Percentiles rank a stretch among this genome's conserved stretches.
These are phyloP conservation scores for Stomatorhinus walkeri DNA, from an alignment of 2,797 vertebrate species.

Conservation along the genomic window DNA sequence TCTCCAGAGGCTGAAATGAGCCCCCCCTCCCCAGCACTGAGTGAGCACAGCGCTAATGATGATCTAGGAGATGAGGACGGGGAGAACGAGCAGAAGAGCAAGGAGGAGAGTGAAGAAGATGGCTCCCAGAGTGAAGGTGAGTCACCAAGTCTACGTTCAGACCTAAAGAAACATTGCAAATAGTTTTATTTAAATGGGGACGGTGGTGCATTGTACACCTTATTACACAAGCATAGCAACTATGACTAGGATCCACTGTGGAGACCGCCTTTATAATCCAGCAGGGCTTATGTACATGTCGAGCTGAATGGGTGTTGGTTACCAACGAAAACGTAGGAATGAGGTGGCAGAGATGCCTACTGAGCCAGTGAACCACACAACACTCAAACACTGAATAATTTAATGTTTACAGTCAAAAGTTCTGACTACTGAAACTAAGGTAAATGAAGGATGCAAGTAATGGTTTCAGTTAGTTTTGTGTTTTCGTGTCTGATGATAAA, in stretches of 20 bases:
- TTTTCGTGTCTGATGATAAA: not conserved
- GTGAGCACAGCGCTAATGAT: not conserved
- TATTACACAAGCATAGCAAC: not conserved
- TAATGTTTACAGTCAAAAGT: not conserved
- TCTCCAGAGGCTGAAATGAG: not conserved
- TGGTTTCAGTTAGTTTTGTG: not conserved
- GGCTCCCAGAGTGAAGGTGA: constrained; percentile 40
- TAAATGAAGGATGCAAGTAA: not conserved
- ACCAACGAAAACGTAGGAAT: not conserved
- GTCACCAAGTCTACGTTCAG: not conserved
- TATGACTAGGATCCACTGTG: not conserved
- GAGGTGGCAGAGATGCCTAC: not conserved
- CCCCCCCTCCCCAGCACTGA: not conserved
- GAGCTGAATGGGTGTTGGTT: not conserved
- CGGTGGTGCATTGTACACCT: not conserved
- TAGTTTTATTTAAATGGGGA: not conserved
- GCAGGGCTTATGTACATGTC: not conserved
- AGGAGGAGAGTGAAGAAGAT: constrained; percentile 28
- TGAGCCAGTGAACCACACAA: not conserved
- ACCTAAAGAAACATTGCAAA: not conserved
- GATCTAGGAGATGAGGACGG: not conserved
- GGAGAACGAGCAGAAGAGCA: constrained; percentile 32
- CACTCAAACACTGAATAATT: not conserved
- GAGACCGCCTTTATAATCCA: not conserved
- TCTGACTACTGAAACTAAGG: not conserved